These are phyloP conservation scores for Heliconius ethilla DNA, from an alignment of 2,888 invertebrate genomes.

Conservation along the genomic window DNA sequence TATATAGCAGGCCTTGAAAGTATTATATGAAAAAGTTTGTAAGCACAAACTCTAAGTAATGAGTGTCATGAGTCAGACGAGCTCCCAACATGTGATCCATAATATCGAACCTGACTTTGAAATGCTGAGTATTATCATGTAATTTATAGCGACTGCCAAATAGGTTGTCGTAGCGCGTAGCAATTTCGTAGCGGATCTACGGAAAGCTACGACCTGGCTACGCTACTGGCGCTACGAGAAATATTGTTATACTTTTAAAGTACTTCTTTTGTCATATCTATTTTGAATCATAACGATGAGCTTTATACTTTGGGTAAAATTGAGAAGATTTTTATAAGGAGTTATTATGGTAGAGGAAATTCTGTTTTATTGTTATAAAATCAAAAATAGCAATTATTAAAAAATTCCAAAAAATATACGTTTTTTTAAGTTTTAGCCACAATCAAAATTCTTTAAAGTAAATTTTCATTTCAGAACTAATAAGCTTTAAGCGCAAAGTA, in stretches of 20 bases:
- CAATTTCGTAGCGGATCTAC: constrained; percentile 19
- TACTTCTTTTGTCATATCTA: neutral
- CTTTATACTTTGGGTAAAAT: neutral
- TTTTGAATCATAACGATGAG: constrained; percentile 1
- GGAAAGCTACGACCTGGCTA: constrained; percentile 14
- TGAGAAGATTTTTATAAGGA: neutral
- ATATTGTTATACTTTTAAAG: constrained; percentile 20
- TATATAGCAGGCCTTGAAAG: neutral
- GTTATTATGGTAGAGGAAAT: neutral
- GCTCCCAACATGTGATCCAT: neutral
- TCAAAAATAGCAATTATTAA: neutral
- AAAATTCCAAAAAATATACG: neutral
- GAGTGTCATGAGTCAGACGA: neutral
- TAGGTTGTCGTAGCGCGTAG: constrained; percentile 23
- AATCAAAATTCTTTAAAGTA: neutral
- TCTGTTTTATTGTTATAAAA: neutral
- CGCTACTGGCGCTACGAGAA: neutral
- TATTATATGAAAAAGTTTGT: neutral
- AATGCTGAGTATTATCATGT: constrained; percentile 14
- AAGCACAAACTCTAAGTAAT: constrained; percentile 2
- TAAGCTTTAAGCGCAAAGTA: constrained; percentile 17
- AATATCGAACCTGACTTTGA: constrained; percentile 17
- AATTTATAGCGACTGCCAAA: constrained; percentile 24
- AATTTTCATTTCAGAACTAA: constrained; percentile 2
- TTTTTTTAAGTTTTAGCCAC: neutral